Percentiles rank a stretch among this genome's conserved stretches.
phyloP scores from a whole-genome alignment of 2,113 vertebrate species.

The Anthoscopus minutus region DNA sequence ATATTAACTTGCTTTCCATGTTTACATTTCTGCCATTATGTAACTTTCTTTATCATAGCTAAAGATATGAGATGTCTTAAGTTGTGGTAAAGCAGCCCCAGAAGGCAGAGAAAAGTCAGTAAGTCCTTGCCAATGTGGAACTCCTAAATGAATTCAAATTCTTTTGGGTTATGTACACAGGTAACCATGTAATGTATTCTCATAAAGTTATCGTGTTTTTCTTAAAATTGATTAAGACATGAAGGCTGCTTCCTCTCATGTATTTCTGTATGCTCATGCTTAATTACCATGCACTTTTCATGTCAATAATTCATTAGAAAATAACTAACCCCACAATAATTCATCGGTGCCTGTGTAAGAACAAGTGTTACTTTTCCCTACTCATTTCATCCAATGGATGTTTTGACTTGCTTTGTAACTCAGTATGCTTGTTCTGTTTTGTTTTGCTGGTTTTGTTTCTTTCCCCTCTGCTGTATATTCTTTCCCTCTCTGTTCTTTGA shows the following conservation, averaged over 20 bases:
- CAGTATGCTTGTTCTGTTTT: background rate
- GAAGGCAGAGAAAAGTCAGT: background rate
- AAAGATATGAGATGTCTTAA: background rate
- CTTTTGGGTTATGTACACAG: background rate
- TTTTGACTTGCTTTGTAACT: background rate
- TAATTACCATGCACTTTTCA: background rate
- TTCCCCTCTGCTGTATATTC: background rate
- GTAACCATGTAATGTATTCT: background rate
- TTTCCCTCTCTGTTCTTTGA: background rate
- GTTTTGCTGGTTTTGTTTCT: background rate
- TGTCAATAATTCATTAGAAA: background rate
- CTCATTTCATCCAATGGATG: background rate
- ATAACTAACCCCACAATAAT: background rate
- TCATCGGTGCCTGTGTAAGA: background rate
- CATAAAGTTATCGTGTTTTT: background rate
- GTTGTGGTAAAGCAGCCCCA: background rate
- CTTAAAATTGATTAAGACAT: background rate
- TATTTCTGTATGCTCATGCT: background rate
- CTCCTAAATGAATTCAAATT: background rate
- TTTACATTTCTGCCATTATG: conserved; percentile 1
- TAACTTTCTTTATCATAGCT: background rate
- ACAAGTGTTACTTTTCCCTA: background rate
- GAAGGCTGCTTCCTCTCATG: background rate
- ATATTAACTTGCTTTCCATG: background rate
- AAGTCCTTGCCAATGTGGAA: background rate